Evolutionary conservation across 2,797 vertebrate species (phyloP).

Genomic region (Psittacula echo): DNA sequence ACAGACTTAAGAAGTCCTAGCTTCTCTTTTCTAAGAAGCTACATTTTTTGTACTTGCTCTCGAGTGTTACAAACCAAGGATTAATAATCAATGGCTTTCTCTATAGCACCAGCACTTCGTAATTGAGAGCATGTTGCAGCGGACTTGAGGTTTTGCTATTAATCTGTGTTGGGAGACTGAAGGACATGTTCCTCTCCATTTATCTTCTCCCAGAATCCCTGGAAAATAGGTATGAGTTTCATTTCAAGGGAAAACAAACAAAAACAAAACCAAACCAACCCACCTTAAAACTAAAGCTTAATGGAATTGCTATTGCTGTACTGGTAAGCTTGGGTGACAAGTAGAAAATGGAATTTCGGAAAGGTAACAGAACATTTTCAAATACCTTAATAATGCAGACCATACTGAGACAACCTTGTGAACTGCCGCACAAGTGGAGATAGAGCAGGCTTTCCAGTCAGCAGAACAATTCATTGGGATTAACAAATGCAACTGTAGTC

Average conservation of each 20-base stretch:
- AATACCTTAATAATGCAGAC: not conserved
- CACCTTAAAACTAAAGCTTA: not conserved
- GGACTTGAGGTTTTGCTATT: conserved; percentile 60
- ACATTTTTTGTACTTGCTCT: conserved; percentile 42
- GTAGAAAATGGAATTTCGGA: not conserved
- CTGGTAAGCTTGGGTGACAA: conserved; percentile 26
- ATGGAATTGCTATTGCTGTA: conserved; percentile 3
- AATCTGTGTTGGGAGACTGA: conserved; percentile 48
- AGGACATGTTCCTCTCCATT: conserved; percentile 45
- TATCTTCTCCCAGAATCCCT: conserved; percentile 39
- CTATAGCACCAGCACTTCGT: conserved; percentile 64
- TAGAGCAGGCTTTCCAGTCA: conserved; percentile 16
- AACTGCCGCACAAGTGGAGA: not conserved
- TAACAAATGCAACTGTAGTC: not conserved
- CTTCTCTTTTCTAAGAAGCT: conserved; percentile 16
- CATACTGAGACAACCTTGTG: not conserved
- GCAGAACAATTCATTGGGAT: not conserved
- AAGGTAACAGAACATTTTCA: conserved; percentile 10
- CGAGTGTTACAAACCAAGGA: not conserved
- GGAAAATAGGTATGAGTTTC: conserved; percentile 38
- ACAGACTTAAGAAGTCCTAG: not conserved
- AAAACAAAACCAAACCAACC: not conserved
- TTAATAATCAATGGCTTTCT: conserved; percentile 64
- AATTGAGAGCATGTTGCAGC: conserved; percentile 54
- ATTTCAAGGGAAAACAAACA: not conserved